phyloP scores from a whole-genome alignment of 2,797 vertebrate species.

The Hoplostethus mediterraneus region DNA sequence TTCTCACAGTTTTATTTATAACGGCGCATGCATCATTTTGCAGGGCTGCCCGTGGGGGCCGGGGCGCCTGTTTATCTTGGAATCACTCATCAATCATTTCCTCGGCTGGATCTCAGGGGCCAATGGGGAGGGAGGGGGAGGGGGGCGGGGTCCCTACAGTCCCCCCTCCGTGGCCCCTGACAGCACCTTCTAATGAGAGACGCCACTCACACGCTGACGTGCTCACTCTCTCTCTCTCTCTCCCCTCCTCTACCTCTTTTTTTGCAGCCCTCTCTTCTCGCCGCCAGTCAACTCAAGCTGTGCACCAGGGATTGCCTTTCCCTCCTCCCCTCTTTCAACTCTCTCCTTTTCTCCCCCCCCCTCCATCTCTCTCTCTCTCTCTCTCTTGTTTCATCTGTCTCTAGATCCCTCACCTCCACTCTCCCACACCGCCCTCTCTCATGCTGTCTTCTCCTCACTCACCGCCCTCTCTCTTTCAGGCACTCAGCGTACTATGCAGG shows the following conservation, averaged over 20 bases:
- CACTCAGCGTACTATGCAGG: slow-evolving; percentile 55
- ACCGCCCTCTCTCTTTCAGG: slow-evolving; percentile 44
- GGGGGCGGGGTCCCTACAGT: slow-evolving; percentile 61
- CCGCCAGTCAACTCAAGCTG: slow-evolving; percentile 64
- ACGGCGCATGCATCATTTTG: slow-evolving; percentile 82
- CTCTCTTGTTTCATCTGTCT: slow-evolving; percentile 62
- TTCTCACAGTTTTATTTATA: slow-evolving; percentile 80
- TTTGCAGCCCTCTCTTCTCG: slow-evolving; percentile 60
- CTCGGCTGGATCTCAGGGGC: slow-evolving; percentile 78
- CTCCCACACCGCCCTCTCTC: slow-evolving; percentile 58
- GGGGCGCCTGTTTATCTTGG: slow-evolving; percentile 82
- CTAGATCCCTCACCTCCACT: slow-evolving; percentile 69
- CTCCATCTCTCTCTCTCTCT: slow-evolving; percentile 4
- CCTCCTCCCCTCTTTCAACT: slow-evolving; percentile 62
- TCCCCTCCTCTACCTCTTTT: slow-evolving; percentile 57
- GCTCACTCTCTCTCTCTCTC: slow-evolving; percentile 70
- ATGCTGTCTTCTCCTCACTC: slow-evolving; percentile 52
- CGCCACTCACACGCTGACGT: slow-evolving; percentile 80
- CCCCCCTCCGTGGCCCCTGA: slow-evolving; percentile 81
- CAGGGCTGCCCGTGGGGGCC: slow-evolving; percentile 77
- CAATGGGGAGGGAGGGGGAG: slow-evolving; percentile 60
- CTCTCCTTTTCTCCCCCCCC: slow-evolving; percentile 47
- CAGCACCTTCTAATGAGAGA: slow-evolving; percentile 88
- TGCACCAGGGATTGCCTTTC: slow-evolving; percentile 60
- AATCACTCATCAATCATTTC: slow-evolving; percentile 88